These are phyloP conservation scores for Corella eumyota DNA, from an alignment of 23 tunicate genomes.

Conservation along the genomic window DNA sequence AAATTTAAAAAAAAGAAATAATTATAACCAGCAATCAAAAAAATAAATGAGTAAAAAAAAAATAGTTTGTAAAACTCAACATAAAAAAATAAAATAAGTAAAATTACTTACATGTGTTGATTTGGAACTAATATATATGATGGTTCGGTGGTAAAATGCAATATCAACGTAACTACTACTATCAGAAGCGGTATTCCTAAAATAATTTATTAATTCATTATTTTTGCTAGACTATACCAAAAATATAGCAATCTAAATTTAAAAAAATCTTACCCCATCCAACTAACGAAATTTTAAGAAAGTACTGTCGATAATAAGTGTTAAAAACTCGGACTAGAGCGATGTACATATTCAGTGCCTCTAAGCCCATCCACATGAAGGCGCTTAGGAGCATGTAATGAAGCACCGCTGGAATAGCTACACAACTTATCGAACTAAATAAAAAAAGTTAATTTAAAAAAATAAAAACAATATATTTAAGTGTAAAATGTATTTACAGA, in stretches of 20 bases:
- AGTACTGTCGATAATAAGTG: slow-evolving; percentile 33
- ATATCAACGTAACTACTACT: not conserved
- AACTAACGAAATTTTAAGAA: slow-evolving; percentile 28
- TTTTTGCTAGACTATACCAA: too few relatives aligned
- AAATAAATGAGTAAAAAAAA: too few relatives aligned
- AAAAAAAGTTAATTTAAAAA: not conserved
- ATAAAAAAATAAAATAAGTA: not conserved
- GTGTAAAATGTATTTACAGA: not conserved
- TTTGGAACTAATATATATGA: not conserved
- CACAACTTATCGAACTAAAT: slow-evolving; percentile 27
- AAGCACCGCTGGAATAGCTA: slow-evolving; percentile 35
- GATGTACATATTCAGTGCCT: slow-evolving; percentile 71
- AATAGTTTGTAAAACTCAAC: not conserved
- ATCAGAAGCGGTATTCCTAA: slow-evolving; percentile 12
- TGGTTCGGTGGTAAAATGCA: slow-evolving; percentile 14
- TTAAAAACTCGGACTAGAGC: slow-evolving; percentile 45
- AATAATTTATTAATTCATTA: too few relatives aligned
- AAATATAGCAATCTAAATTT: too few relatives aligned
- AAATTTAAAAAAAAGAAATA: too few relatives aligned
- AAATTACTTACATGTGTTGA: slow-evolving; percentile 15
- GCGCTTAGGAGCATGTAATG: slow-evolving; percentile 47
- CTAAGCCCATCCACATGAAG: slow-evolving; percentile 64
- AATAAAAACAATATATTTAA: not conserved
- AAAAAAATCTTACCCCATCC: slow-evolving; percentile 81
- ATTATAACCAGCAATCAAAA: too few relatives aligned